Base-by-base conservation (phyloP, 1,140 invertebrate species). In the Euura lappo region DNA sequence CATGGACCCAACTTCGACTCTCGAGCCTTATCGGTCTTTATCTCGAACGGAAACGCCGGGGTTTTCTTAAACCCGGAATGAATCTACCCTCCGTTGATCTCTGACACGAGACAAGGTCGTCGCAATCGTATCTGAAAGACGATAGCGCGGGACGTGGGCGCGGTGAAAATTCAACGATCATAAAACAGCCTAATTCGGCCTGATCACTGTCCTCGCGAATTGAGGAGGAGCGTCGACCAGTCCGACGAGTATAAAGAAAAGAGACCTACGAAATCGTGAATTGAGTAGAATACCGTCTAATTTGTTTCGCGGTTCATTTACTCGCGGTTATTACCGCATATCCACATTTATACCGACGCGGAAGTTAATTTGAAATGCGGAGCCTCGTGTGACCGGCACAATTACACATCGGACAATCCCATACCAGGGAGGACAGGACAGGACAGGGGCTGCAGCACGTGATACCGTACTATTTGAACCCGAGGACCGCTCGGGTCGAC, bases 1-100 rank as follows among this genome's bases (percentile, higher is more conserved):
- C 28, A 28, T 28, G 28, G 28, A 28, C 28, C 28, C 28, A 28
- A 28, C 28, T 28, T 28, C 51, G 51, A 60, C 3, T 60, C 51
- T 60, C 51, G 51, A 11, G 28, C 51, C 51, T 60, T 60, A 11
- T 6, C 51, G 10, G 51, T 60, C 13, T 60, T 60, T 60, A 60
- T 60, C 51, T 60, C 51, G 2, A 60, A 8, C 6, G 51, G 51
- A 60, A 60, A 60, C 13, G 51, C 51, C 51, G 2, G 51, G 51
- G 51, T 8, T 60, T 60, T 60, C 8, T 11, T 51, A 51, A 7
- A 51, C 47, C 7, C 47, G 2, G 51, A 60, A 60, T 6, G 51
- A 60, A 60, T 60, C 51, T 60, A 60, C 51, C 51, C 51, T 60
- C 51, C 13, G 13, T 60, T 60, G 51, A 60, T n/a, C 51, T 60